Base-by-base conservation (phyloP, 2,113 vertebrate genomes). In the Petrocephalus microphthalmus region DNA sequence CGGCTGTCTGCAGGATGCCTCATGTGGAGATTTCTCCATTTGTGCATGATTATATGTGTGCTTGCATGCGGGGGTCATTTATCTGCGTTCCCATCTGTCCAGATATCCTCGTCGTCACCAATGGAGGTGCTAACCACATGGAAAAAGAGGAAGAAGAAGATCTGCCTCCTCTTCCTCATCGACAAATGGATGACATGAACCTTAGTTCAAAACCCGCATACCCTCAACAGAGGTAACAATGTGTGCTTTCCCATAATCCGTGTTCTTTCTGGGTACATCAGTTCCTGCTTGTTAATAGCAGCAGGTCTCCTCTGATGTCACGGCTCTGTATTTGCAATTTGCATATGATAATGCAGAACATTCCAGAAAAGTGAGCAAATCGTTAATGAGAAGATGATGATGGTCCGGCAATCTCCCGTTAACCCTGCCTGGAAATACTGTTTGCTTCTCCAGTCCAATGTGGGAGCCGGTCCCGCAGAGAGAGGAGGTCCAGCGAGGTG, bases 91-190 rank as follows among this genome's bases (percentile, higher is more conserved):
- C 78, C 84, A 3, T 45, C 7, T 74, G 29, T 54, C 60, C 49
- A 89, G 45, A 8, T 53, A 74, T 85, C 53, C 60, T 88, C 7
- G 17, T 89, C 93, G 93, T 93, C 88, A 91, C 92, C 89, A 94
- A 95, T 88, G 94, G 94, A 37, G 92, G 91, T 88, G 92, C 92
- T 57, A 88, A 87, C 86, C 92, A 93, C 89, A 93, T 92, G 92
- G 94, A 94, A 0, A 94, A 94, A n/a, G 93, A 93, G 25, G 90
- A 91, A 22, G 93, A 95, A 0, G 91, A 90, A 3, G 91, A 92
- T 52, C 54, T 74, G 7, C 45, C 74, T 60, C 93, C 94, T 83
- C 92, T 94, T 19, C 91, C 96, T 60, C 94, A 94, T 0, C 94
- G 94, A 89, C 92, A 94, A 15, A 89, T 37, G 84, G 94, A 95